phyloP scores from a whole-genome alignment of 2,113 vertebrate genomes.

The Phaethornis superciliosus region DNA sequence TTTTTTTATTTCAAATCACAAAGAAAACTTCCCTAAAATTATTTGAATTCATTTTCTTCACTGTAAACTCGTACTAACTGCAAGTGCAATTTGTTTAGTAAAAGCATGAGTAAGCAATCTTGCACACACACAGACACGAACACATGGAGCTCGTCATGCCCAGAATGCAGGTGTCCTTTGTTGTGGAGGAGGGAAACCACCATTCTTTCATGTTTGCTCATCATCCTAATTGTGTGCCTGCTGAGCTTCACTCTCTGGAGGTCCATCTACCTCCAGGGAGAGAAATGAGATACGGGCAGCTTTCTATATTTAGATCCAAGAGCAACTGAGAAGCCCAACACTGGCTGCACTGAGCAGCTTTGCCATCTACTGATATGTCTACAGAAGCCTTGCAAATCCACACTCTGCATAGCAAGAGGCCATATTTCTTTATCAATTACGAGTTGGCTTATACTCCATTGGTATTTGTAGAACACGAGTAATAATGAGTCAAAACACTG shows the following conservation, averaged over 20 bases:
- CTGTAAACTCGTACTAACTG: not conserved
- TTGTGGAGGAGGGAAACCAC: not conserved
- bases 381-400: not conserved
- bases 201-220: not conserved
- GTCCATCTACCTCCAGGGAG: not conserved
- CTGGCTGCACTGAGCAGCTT: not conserved
- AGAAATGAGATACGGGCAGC: constrained; percentile 6
- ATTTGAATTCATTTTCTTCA: not conserved
- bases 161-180: not conserved
- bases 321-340: constrained; percentile 7
- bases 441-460: not conserved
- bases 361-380: not conserved
- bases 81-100: not conserved
- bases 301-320: constrained; percentile 23
- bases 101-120: not conserved
- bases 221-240: not conserved
- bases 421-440: not conserved
- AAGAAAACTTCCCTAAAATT: not conserved
- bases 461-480: not conserved
- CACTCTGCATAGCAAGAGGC: not conserved
- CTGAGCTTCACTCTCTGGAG: not conserved
- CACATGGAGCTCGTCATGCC: not conserved
- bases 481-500: not conserved
- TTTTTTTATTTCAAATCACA: not conserved
- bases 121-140: too few species aligned